Conservation (phyloP, 2,113 vertebrate genomes). For the Saimiri boliviensis region DNA sequence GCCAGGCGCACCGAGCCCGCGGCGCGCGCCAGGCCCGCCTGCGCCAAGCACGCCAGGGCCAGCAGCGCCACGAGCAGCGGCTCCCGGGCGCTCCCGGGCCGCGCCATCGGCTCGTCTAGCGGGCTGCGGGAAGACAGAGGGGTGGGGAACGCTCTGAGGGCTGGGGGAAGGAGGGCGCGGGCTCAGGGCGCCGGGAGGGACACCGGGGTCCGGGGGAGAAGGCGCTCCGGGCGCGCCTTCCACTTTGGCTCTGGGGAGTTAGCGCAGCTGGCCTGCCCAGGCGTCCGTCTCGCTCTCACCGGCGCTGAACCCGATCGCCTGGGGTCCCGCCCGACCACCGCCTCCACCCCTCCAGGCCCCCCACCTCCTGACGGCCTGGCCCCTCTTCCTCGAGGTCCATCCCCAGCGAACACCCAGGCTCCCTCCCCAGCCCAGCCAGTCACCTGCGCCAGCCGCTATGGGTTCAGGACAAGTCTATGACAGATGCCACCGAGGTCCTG, state of each 20-base stretch:
- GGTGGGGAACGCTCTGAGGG: not conserved
- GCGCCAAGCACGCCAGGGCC: not conserved
- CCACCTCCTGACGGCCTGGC: not conserved
- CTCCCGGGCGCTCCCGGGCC: not conserved
- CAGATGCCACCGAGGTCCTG: not conserved
- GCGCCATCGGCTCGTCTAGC: not conserved
- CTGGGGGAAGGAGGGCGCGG: too few relatives aligned
- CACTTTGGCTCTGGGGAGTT: not conserved
- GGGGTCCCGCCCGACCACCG: not conserved
- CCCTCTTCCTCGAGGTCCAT: not conserved
- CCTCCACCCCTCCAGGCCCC: not conserved
- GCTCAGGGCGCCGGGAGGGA: not conserved
- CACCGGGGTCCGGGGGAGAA: not conserved
- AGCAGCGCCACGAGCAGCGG: not conserved
- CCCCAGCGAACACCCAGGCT: not conserved
- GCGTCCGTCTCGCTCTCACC: not conserved
- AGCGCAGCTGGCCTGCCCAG: too few relatives aligned
- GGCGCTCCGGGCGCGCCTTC: too few relatives aligned
- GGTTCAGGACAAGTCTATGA: not conserved
- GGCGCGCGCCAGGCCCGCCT: slow-evolving; percentile 57
- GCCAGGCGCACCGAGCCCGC: slow-evolving; percentile 91
- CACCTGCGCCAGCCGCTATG: not conserved
- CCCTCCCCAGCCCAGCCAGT: not conserved
- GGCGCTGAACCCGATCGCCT: too few relatives aligned
- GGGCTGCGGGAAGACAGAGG: not conserved